A percentile compares a stretch with the other conserved stretches of the same genome.
Conservation (phyloP, 1,140 invertebrate species). For the Drosophila bifasciata region DNA sequence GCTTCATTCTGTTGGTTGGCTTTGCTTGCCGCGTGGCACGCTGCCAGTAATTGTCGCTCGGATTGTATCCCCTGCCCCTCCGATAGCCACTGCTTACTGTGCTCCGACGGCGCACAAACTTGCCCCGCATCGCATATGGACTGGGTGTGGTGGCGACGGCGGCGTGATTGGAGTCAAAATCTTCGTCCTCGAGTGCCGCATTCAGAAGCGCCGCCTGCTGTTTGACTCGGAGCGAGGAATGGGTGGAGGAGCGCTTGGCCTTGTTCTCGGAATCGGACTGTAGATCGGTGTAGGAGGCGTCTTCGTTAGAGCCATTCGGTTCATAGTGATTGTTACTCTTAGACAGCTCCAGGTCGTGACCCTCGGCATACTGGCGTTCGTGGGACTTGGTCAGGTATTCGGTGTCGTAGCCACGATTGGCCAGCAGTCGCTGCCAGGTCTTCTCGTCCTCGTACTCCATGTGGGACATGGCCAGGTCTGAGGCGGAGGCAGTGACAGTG, state of each 20-base stretch:
- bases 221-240: constrained; percentile 9
- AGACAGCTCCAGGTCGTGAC: constrained; percentile 29
- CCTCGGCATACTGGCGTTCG: constrained; percentile 35
- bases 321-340: constrained; percentile 30
- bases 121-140: constrained; percentile 70
- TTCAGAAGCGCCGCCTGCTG: constrained; percentile 54
- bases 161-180: neutral
- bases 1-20: constrained; percentile 7
- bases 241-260: constrained; percentile 22
- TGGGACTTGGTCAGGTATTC: constrained; percentile 53
- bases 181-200: constrained; percentile 25
- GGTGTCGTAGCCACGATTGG: constrained; percentile 68
- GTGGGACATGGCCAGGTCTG: neutral
- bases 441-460: constrained; percentile 17
- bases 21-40: constrained; percentile 54
- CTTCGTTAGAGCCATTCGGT: constrained; percentile 24
- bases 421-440: constrained; percentile 55
- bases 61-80: neutral
- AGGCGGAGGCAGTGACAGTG: constrained; percentile 1
- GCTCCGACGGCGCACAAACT: constrained; percentile 59
- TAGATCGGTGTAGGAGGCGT: constrained; percentile 31
- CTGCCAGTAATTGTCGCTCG: constrained; percentile 13
- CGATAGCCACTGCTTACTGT: constrained; percentile 1
- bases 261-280: constrained; percentile 30
- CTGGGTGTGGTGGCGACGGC: constrained; percentile 18